These are phyloP conservation scores for Mormyrus iriodes DNA, from an alignment of 2,113 vertebrate species.

Conservation along the genomic window DNA sequence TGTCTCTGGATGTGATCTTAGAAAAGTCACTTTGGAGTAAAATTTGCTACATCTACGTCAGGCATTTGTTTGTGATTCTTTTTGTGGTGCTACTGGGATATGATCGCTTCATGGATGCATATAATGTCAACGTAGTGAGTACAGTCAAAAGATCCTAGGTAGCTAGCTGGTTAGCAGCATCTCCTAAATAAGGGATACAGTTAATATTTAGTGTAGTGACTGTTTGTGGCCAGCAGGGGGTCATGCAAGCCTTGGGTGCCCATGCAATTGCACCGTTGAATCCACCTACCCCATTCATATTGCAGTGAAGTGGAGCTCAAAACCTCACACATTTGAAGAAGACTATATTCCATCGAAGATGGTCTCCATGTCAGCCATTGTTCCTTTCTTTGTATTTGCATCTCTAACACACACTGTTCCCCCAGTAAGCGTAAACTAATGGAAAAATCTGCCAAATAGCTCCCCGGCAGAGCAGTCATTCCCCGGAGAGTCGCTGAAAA, in stretches of 20 bases:
- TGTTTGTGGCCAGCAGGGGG: background rate
- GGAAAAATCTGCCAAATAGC: background rate
- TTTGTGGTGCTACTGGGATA: background rate
- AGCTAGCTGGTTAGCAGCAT: background rate
- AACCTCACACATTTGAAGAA: background rate
- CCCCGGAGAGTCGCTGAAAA: background rate
- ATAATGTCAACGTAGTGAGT: background rate
- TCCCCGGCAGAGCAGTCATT: background rate
- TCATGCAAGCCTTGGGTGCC: background rate
- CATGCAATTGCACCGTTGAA: background rate
- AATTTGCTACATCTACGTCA: background rate
- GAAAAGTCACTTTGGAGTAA: background rate
- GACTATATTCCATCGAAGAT: background rate
- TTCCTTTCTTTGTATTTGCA: background rate
- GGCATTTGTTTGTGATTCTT: background rate
- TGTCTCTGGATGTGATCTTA: background rate
- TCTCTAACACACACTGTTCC: conserved; percentile 8
- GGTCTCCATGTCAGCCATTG: background rate
- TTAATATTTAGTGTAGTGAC: background rate
- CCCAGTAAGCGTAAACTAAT: background rate
- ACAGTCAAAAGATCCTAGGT: background rate
- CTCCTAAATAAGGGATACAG: background rate
- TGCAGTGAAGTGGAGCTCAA: background rate
- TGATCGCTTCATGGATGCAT: background rate
- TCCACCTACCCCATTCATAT: background rate